These are phyloP conservation scores for Mystacides longicornis DNA, from an alignment of 2,888 invertebrate species.

Conservation along the genomic window DNA sequence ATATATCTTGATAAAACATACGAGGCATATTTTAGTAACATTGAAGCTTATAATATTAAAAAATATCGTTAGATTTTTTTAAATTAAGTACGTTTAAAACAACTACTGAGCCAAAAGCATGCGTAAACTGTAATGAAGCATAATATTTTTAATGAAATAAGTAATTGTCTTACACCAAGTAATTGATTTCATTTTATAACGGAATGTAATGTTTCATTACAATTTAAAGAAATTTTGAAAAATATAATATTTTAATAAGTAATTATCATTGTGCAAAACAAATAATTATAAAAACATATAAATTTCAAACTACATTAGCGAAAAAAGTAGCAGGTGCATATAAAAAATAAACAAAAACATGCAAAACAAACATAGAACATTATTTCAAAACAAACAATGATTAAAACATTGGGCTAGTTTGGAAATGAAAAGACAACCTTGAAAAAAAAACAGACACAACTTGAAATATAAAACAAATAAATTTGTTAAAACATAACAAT, in stretches of 20 bases:
- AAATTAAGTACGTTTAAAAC: too few relatives aligned
- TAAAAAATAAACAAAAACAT: neutral
- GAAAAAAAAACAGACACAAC: neutral
- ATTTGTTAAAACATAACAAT: conserved; percentile 3
- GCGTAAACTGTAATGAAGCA: too few relatives aligned
- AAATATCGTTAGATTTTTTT: neutral
- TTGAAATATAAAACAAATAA: neutral
- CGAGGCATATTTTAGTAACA: conserved; percentile 4
- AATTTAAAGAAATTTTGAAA: neutral
- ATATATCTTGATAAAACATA: conserved; percentile 6
- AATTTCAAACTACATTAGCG: too few relatives aligned
- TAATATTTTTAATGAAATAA: too few relatives aligned
- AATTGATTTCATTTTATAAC: too few relatives aligned
- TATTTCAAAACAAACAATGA: neutral
- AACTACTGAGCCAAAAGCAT: too few relatives aligned
- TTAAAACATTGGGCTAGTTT: neutral
- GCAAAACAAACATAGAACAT: too few relatives aligned
- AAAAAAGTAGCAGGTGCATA: neutral
- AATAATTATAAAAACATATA: too few relatives aligned
- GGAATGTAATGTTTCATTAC: too few relatives aligned
- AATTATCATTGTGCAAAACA: neutral
- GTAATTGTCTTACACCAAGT: too few relatives aligned
- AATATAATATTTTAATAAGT: neutral
- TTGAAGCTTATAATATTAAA: neutral
- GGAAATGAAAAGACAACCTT: neutral